phyloP scores from a whole-genome alignment of 1,140 invertebrate species.

The Yoshiicerus persimilis region DNA sequence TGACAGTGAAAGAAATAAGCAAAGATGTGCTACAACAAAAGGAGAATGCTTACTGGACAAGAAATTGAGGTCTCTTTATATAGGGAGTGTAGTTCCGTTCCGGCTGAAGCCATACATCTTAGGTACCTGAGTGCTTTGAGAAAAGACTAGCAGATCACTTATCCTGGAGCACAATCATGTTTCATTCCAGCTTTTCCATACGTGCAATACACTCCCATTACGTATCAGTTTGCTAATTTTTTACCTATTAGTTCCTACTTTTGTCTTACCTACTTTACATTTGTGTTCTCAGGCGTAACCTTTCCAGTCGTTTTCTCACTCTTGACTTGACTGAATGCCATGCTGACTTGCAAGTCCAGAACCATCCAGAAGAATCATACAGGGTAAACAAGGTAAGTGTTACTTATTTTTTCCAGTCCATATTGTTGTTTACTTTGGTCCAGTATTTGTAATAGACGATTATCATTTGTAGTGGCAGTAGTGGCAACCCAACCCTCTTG shows the following conservation, averaged over 20 bases:
- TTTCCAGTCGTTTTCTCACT: not conserved
- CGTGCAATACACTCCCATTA: not conserved
- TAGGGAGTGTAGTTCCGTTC: not conserved
- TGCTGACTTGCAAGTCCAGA: not conserved
- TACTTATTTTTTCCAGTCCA: not conserved
- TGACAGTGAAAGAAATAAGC: not conserved
- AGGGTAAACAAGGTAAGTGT: not conserved
- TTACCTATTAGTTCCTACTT: not conserved
- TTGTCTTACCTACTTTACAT: not conserved
- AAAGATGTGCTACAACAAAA: not conserved
- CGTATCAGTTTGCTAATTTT: not conserved
- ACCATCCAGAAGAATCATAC: not conserved
- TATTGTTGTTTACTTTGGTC: not conserved
- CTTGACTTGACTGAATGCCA: too few relatives aligned
- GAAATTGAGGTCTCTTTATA: conserved; percentile 13
- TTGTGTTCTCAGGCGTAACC: not conserved
- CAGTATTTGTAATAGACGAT: not conserved
- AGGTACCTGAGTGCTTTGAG: not conserved
- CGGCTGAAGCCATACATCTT: not conserved
- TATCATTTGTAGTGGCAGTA: not conserved
- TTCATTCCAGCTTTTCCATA: not conserved
- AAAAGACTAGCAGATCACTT: not conserved
- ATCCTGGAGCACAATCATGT: not conserved
- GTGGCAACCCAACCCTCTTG: not conserved
- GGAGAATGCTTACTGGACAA: not conserved